Conservation (phyloP, 1,140 invertebrate genomes). For the Rhyacophila brunnea region DNA sequence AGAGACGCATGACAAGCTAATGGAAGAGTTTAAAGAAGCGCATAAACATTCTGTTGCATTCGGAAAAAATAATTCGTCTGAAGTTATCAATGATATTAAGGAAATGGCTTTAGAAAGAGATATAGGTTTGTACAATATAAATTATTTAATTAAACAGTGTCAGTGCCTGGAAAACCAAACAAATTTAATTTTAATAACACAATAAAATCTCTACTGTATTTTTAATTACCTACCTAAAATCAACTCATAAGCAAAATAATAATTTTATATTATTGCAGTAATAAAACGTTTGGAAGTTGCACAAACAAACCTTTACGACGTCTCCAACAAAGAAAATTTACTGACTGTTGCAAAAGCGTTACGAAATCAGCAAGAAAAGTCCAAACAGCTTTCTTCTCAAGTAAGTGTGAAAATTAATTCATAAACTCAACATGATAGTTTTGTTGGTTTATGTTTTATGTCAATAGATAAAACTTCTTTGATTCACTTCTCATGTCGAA, state of each 20-base stretch:
- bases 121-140: slow-evolving; percentile 52
- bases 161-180: no score
- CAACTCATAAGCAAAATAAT: no score
- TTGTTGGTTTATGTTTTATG: background rate
- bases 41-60: slow-evolving; percentile 71
- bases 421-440: no score
- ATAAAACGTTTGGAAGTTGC: slow-evolving; percentile 73
- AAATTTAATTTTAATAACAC: background rate
- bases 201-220: slow-evolving; percentile 1
- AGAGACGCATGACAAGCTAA: slow-evolving; percentile 73
- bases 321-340: slow-evolving; percentile 49
- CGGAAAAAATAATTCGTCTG: slow-evolving; percentile 60
- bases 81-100: slow-evolving; percentile 73
- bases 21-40: slow-evolving; percentile 78
- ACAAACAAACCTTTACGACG: slow-evolving; percentile 49
- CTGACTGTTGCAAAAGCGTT: slow-evolving; percentile 55
- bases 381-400: slow-evolving; percentile 67
- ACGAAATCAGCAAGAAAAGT: slow-evolving; percentile 70
- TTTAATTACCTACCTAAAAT: slow-evolving; percentile 20
- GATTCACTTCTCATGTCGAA: background rate
- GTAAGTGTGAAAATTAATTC: slow-evolving; percentile 40
- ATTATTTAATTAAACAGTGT: no score
- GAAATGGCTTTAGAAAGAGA: slow-evolving; percentile 87
- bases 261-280: slow-evolving; percentile 55
- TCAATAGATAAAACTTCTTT: background rate